phyloP scores from a whole-genome alignment of 2,888 invertebrate genomes.

The Listrodromus nycthemerus region DNA sequence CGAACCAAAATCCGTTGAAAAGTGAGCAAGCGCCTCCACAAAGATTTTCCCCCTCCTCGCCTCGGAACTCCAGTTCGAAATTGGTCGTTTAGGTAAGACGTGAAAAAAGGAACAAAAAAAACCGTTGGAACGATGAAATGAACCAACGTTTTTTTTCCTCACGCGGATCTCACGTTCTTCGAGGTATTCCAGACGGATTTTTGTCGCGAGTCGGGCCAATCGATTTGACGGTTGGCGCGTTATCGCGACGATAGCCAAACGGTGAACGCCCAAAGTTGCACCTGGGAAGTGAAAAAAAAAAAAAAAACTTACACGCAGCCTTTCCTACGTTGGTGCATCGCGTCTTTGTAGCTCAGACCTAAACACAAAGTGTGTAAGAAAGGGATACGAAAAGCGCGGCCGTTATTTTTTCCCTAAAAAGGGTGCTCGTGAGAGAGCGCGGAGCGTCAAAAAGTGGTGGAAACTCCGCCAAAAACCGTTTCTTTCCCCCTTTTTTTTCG shows the following conservation, averaged over 20 bases:
- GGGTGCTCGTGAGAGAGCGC: slow-evolving; percentile 67
- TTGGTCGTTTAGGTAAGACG: not conserved
- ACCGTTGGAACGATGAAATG: slow-evolving; percentile 61
- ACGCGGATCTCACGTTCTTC: slow-evolving; percentile 30
- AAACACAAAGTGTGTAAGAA: slow-evolving; percentile 6
- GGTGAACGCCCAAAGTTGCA: slow-evolving; percentile 54
- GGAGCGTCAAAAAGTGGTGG: slow-evolving; percentile 68
- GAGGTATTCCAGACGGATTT: slow-evolving; percentile 26
- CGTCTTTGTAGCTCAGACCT: slow-evolving; percentile 2
- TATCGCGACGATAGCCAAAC: slow-evolving; percentile 64
- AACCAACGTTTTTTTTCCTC: slow-evolving; percentile 47
- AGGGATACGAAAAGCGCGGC: slow-evolving; percentile 8
- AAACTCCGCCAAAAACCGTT: slow-evolving; percentile 76
- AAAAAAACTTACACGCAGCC: not conserved
- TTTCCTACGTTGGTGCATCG: slow-evolving; percentile 4
- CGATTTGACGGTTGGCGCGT: slow-evolving; percentile 66
- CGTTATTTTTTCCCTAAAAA: slow-evolving; percentile 65
- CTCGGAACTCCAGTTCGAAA: not conserved
- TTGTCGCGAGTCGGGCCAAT: slow-evolving; percentile 36
- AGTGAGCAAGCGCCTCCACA: not conserved
- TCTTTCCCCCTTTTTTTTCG: slow-evolving; percentile 62
- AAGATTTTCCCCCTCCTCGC: not conserved
- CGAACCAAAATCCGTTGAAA: slow-evolving; percentile 20
- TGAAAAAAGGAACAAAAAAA: not conserved
- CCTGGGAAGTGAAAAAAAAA: slow-evolving; percentile 63